phyloP scores from a whole-genome alignment of 2,888 invertebrate species.

The Capitulum mitella region DNA sequence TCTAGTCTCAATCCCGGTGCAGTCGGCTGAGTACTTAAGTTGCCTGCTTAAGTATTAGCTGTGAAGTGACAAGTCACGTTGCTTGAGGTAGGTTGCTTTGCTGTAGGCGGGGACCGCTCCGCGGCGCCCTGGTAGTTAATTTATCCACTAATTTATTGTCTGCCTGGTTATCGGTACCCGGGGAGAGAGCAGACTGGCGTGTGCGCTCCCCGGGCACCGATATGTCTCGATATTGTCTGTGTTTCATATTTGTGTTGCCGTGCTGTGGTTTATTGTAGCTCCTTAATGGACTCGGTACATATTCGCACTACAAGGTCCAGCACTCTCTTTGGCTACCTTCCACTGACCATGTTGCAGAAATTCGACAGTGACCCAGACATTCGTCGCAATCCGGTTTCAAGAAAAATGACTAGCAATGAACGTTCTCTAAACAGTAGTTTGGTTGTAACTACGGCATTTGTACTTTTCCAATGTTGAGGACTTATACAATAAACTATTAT shows the following conservation, averaged over 20 bases:
- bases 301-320: neutral
- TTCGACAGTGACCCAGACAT: neutral
- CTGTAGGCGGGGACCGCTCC: neutral
- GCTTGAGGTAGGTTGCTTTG: slow-evolving; percentile 9
- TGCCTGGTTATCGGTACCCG: neutral
- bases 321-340: slow-evolving; percentile 17
- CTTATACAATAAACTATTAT: slow-evolving; percentile 52
- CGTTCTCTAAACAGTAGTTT: slow-evolving; percentile 37
- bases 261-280: slow-evolving; percentile 21
- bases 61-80: neutral
- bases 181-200: neutral
- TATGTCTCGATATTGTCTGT: neutral
- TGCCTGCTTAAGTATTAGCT: neutral
- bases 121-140: slow-evolving; percentile 6
- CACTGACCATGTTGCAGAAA: neutral
- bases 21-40: slow-evolving; percentile 19
- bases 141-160: slow-evolving; percentile 21
- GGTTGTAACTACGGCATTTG: slow-evolving; percentile 55
- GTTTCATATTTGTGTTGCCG: slow-evolving; percentile 14
- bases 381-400: neutral
- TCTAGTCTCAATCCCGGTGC: neutral
- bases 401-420: slow-evolving; percentile 15
- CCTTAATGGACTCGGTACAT: neutral
- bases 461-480: slow-evolving; percentile 56
- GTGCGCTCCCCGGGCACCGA: neutral